phyloP scores from a whole-genome alignment of 2,888 invertebrate genomes.

The Napeogenes sylphis region DNA sequence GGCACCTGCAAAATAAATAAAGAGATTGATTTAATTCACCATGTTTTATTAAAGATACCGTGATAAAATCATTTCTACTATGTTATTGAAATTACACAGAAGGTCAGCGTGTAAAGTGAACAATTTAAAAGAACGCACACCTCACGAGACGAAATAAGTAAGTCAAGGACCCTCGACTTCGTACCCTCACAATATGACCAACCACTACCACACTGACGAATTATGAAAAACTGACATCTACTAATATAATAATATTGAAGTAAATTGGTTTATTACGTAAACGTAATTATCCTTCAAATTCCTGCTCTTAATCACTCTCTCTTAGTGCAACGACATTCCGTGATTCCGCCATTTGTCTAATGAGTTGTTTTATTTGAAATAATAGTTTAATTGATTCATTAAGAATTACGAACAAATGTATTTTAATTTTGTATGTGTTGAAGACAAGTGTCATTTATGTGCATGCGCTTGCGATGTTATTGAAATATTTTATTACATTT shows the following conservation, averaged over 20 bases:
- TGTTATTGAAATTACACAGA: not conserved
- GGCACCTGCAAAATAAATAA: conserved; percentile 30
- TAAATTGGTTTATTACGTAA: conserved; percentile 47
- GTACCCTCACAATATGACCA: conserved; percentile 6
- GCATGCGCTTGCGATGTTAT: too few species aligned
- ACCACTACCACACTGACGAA: conserved; percentile 19
- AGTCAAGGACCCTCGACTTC: not conserved
- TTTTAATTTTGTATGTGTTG: too few species aligned
- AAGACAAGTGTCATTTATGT: too few species aligned
- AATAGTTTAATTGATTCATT: conserved; percentile 7
- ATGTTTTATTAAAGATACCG: too few species aligned
- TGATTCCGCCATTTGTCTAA: conserved; percentile 24
- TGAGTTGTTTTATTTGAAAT: conserved; percentile 6
- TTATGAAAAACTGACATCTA: conserved; percentile 43
- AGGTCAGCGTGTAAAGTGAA: not conserved
- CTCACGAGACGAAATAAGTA: not conserved
- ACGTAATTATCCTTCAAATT: conserved; percentile 41
- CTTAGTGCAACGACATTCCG: conserved; percentile 26
- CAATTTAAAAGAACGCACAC: not conserved
- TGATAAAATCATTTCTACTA: too few species aligned
- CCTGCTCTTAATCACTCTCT: conserved; percentile 32
- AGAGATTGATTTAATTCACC: not conserved
- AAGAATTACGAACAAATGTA: not conserved
- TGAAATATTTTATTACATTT: too few species aligned
- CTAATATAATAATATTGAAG: conserved; percentile 42